Conservation (phyloP, 2,888 invertebrate species). For the Lepas anatifera region DNA sequence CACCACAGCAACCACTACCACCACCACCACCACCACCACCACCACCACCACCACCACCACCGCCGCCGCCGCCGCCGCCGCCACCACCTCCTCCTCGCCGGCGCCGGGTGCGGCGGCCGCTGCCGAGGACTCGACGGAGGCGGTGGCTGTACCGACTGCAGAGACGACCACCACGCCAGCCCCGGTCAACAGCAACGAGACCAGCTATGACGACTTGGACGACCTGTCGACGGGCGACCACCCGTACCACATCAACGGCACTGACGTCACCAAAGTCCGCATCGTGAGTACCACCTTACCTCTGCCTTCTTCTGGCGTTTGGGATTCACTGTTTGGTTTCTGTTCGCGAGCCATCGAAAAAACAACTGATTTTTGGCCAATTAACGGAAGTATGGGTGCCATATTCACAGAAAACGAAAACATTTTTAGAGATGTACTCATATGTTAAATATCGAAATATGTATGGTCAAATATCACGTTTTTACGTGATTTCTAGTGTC, state of each 20-base stretch:
- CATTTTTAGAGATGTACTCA: no score
- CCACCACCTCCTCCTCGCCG: neutral
- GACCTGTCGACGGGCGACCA: neutral
- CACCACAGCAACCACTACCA: neutral
- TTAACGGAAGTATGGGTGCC: no score
- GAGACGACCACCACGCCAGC: neutral
- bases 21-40: neutral
- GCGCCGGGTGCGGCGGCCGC: no score
- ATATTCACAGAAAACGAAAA: no score
- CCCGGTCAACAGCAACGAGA: neutral
- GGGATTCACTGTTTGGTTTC: no score
- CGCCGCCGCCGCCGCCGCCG: neutral
- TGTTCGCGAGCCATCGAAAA: no score
- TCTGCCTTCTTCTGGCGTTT: no score
- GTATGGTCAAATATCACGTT: no score
- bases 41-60: neutral
- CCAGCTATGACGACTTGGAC: neutral
- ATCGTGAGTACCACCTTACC: no score
- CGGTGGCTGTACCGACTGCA: neutral
- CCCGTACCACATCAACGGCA: conserved; percentile 2
- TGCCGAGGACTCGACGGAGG: neutral
- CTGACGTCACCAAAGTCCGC: neutral
- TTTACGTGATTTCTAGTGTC: no score
- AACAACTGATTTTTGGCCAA: no score
- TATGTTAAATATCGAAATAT: no score